A percentile compares a stretch with the other conserved stretches of the same genome.
Conservation (phyloP, 2,797 vertebrate genomes). For the Aplochiton taeniatus region DNA sequence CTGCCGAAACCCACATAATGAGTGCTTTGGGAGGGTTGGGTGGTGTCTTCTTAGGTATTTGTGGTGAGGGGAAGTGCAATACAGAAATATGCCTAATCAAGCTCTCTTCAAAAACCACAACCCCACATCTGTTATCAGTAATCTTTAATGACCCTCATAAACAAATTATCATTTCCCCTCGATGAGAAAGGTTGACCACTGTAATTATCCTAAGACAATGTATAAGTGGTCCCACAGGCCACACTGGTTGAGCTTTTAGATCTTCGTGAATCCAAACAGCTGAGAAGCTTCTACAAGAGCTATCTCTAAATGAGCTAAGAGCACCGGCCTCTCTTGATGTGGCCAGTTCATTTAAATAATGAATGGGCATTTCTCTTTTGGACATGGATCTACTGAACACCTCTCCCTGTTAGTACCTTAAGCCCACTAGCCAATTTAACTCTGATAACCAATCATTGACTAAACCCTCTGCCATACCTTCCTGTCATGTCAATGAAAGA, state of each 20-base stretch:
- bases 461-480: neutral
- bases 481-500: neutral
- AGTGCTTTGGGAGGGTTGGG: constrained; percentile 31
- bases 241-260: too few relatives aligned
- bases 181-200: neutral
- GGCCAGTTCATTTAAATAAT: constrained; percentile 6
- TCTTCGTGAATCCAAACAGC: neutral
- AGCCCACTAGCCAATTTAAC: neutral
- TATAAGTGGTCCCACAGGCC: neutral
- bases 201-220: neutral
- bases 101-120: constrained; percentile 18
- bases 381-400: neutral
- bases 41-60: constrained; percentile 45
- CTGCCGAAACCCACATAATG: constrained; percentile 32
- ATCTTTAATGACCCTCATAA: constrained; percentile 35
- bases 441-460: neutral
- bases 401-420: neutral
- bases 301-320: neutral
- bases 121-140: constrained; percentile 36
- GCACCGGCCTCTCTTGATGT: neutral
- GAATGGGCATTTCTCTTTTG: neutral
- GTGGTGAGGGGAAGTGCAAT: constrained; percentile 21
- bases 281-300: neutral
- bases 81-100: neutral
- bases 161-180: constrained; percentile 28